phyloP scores from a whole-genome alignment of 64 coral and sea anemone genomes.

The Hydrozoanthus tunicans region DNA sequence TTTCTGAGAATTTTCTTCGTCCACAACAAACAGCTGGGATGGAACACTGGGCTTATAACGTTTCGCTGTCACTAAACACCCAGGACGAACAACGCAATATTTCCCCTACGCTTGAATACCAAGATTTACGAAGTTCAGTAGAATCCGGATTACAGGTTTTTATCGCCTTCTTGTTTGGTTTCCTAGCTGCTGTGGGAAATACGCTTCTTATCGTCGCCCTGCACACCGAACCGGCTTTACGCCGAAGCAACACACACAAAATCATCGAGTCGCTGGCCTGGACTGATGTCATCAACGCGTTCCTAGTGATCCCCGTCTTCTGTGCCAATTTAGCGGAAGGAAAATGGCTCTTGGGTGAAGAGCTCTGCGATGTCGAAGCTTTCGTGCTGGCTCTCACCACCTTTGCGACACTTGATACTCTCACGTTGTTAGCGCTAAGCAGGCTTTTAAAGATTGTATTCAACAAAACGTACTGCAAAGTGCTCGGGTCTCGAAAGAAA shows the following conservation, averaged over 20 bases:
- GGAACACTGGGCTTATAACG: neutral
- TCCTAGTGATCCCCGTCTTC: constrained; percentile 8
- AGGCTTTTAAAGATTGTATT: constrained; percentile 24
- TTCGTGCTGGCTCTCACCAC: constrained; percentile 17
- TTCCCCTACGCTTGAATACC: neutral
- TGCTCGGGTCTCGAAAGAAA: constrained; percentile 29
- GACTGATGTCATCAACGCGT: constrained; percentile 20
- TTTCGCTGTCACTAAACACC: neutral
- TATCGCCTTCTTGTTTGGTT: neutral
- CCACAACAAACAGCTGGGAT: neutral
- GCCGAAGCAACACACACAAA: constrained; percentile 13
- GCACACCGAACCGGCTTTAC: neutral
- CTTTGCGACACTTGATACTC: constrained; percentile 21
- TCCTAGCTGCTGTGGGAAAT: constrained; percentile 4
- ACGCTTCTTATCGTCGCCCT: neutral
- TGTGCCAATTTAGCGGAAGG: constrained; percentile 24
- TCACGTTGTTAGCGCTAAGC: neutral
- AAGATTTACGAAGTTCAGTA: constrained; percentile 6
- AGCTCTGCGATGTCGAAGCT: constrained; percentile 1
- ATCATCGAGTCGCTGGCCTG: constrained; percentile 24
- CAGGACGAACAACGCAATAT: neutral
- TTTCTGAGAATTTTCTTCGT: too few relatives aligned
- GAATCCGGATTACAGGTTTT: constrained; percentile 10
- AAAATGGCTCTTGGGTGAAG: neutral
- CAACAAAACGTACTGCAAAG: constrained; percentile 16